A percentile compares a stretch with the other conserved stretches of the same genome.
These are phyloP conservation scores for Caenorhabditis panamensis DNA, from an alignment of 2,888 invertebrate genomes.

Conservation along the genomic window DNA sequence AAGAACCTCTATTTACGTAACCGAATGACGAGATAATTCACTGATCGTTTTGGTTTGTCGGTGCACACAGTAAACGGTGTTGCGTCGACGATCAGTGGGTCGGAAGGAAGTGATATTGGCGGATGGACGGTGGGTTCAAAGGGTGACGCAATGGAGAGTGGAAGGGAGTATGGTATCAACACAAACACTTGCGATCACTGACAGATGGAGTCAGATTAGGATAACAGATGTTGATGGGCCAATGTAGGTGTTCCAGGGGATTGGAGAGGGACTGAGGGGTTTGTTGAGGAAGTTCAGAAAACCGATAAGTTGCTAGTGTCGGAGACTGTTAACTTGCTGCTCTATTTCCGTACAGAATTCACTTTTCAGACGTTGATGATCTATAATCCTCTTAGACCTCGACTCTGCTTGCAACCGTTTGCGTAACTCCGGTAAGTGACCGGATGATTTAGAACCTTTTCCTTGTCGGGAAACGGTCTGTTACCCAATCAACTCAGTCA, in stretches of 20 bases:
- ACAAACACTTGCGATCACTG: constrained; percentile 37
- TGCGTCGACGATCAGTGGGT: constrained; percentile 41
- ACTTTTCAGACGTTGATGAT: too few species aligned
- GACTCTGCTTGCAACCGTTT: background rate
- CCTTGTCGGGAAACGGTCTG: background rate
- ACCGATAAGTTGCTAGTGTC: too few species aligned
- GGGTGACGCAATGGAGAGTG: constrained; percentile 43
- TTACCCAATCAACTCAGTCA: constrained; percentile 2
- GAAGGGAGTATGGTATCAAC: constrained; percentile 20
- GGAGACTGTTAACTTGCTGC: too few species aligned
- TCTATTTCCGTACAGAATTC: too few species aligned
- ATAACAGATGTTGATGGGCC: constrained; percentile 36
- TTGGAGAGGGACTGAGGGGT: too few species aligned
- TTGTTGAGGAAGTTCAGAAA: too few species aligned
- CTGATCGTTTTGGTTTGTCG: constrained; percentile 17
- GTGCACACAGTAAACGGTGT: constrained; percentile 18
- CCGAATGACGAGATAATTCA: constrained; percentile 38
- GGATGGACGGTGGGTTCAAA: constrained; percentile 10
- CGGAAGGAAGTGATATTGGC: constrained; percentile 43
- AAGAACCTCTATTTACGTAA: constrained; percentile 19
- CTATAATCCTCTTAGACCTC: too few species aligned
- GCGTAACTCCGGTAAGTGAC: background rate
- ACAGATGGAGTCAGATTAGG: constrained; percentile 42
- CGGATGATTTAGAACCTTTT: background rate
- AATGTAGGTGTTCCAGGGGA: constrained; percentile 19